Percentiles rank a stretch among this genome's conserved stretches.
Evolutionary conservation across 2,888 invertebrate species (phyloP).

Genomic region (Drosophila trichaetosa): DNA sequence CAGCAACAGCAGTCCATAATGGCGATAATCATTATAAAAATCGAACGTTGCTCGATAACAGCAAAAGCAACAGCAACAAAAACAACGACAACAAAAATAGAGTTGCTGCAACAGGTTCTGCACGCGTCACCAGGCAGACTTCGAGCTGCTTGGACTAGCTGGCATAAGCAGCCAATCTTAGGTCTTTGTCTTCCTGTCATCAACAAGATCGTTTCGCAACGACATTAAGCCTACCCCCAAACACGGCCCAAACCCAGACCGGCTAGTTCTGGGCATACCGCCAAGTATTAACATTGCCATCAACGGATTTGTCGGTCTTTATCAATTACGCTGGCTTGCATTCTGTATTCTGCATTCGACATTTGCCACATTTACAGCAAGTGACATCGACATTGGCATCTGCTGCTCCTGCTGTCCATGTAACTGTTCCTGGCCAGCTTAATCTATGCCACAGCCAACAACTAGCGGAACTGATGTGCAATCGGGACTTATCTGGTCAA

Average conservation of each 20-base stretch:
- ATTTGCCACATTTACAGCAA: constrained; percentile 69
- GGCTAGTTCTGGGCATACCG: constrained; percentile 44
- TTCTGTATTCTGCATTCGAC: constrained; percentile 42
- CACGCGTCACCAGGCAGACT: constrained; percentile 64
- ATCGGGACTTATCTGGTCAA: constrained; percentile 63
- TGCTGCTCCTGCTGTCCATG: constrained; percentile 26
- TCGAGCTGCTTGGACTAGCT: constrained; percentile 37
- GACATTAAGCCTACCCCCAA: constrained; percentile 63
- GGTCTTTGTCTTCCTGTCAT: constrained; percentile 81
- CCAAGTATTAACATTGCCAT: constrained; percentile 74
- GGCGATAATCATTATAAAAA: constrained; percentile 76
- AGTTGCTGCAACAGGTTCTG: constrained; percentile 59
- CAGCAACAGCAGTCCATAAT: constrained; percentile 58
- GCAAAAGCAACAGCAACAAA: constrained; percentile 27
- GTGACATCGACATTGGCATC: constrained; percentile 65
- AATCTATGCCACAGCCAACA: constrained; percentile 59
- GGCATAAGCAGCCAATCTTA: constrained; percentile 68
- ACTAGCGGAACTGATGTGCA: constrained; percentile 45
- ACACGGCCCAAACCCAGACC: constrained; percentile 17
- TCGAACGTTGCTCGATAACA: constrained; percentile 63
- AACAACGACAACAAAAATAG: constrained; percentile 5
- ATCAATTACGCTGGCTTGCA: constrained; percentile 75
- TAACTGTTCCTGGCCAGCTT: constrained; percentile 60
- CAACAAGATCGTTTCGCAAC: constrained; percentile 76
- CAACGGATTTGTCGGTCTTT: constrained; percentile 81